Base-by-base conservation (phyloP, 2,888 invertebrate genomes). In the Drosophila monieri region DNA sequence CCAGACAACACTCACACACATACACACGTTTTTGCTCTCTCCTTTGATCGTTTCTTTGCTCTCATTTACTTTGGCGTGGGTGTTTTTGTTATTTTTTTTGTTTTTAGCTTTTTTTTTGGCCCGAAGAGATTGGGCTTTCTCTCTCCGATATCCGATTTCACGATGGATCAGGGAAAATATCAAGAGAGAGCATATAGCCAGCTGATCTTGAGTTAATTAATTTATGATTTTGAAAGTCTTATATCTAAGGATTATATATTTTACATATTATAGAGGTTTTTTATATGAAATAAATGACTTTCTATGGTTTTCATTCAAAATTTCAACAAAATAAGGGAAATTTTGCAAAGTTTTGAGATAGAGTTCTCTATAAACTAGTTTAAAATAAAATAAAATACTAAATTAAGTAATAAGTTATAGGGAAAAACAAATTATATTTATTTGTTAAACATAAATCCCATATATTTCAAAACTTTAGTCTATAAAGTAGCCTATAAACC, bases 31-130 rank as follows among this genome's bases (percentile, higher is more conserved):
- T 39, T 15, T 8, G 10, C 46, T 43, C 37, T n/a, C 60, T 47
- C 49, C 35, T 23, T 48, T 14, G 41, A n/a, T 46, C 30, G n/a
- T 39, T 56, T 14, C 37, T 41, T 37, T 18, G 14, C 43, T 54
- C 65, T 39, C 61, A 54, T 72, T 69, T 71, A 69, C 68, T 69
- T 71, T 41, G 71, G 68, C 68, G 74, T 73, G 69, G 73, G 74
- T 44, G 73, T 57, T 41, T 21, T 35, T 43, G 35, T 25, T 43
- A 21, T 21, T 21, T 21, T 18, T 43, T 21, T 10, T 43, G 18
- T 3, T 4, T 37, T 59, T 21, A 12, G 43, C 58, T 35, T 35
- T 51, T 15, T 58, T 32, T 44, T 25, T 52, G 53, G 32, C 14
- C n/a, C n/a, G n/a, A n/a, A n/a, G n/a, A n/a, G n/a, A n/a, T 48